Evolutionary conservation across 2,888 invertebrate genomes (phyloP).

Genomic region (Drosophila rubida): DNA sequence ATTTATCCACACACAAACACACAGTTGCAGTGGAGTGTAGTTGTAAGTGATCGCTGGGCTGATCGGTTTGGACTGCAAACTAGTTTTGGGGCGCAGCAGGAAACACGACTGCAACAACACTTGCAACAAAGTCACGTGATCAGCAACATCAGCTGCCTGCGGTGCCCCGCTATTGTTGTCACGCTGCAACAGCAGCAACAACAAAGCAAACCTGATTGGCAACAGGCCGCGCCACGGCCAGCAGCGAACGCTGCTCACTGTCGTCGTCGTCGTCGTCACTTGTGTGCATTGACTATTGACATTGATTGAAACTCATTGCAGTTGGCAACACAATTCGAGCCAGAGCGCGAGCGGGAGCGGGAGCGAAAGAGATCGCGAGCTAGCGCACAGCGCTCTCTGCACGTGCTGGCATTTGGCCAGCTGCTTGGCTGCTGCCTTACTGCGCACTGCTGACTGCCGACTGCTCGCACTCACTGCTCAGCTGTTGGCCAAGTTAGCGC

Average conservation of each 20-base stretch:
- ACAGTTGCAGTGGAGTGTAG: not conserved
- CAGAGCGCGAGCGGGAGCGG: not conserved
- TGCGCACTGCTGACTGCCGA: not conserved
- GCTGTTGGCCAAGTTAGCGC: slow-evolving; percentile 29
- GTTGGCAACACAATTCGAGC: slow-evolving; percentile 29
- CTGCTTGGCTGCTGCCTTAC: slow-evolving; percentile 3
- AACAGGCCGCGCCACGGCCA: slow-evolving; percentile 42
- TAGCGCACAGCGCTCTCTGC: slow-evolving; percentile 14
- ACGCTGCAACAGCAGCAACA: slow-evolving; percentile 5
- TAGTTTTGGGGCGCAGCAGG: slow-evolving; percentile 52
- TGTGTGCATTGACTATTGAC: slow-evolving; percentile 61
- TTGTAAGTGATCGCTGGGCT: slow-evolving; percentile 43
- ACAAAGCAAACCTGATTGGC: slow-evolving; percentile 41
- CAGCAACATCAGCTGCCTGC: slow-evolving; percentile 49
- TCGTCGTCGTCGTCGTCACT: slow-evolving; percentile 31
- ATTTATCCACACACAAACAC: slow-evolving; percentile 45
- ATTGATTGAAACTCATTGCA: slow-evolving; percentile 65
- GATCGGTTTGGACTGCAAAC: slow-evolving; percentile 48
- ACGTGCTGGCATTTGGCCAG: slow-evolving; percentile 46
- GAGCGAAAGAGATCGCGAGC: not conserved
- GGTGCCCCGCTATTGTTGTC: slow-evolving; percentile 22
- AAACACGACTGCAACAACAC: slow-evolving; percentile 31
- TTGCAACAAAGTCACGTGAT: slow-evolving; percentile 75
- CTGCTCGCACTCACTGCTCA: slow-evolving; percentile 6
- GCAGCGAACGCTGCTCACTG: slow-evolving; percentile 7